phyloP scores from a whole-genome alignment of 2,797 vertebrate genomes.

The Rallus crepitans region DNA sequence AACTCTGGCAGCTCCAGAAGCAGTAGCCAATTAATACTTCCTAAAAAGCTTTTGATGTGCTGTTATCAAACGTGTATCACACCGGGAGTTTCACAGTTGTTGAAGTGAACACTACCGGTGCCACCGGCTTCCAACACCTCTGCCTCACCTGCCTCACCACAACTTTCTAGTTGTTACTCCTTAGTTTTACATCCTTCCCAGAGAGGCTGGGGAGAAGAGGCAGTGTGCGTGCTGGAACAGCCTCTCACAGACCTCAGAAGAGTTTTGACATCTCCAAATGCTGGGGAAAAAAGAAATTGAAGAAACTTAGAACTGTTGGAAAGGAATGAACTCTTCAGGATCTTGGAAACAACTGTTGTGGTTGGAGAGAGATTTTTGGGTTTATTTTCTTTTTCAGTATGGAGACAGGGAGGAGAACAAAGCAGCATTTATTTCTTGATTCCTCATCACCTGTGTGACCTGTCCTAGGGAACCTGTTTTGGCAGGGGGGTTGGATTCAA shows the following conservation, averaged over 20 bases:
- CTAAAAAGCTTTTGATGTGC: conserved; percentile 11
- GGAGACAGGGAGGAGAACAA: background rate
- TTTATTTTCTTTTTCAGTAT: background rate
- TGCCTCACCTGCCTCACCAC: conserved; percentile 50
- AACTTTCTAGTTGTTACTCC: background rate
- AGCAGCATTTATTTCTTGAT: conserved; percentile 12
- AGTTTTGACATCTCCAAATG: background rate
- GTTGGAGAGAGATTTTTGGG: background rate
- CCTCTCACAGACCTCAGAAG: rapidly evolving
- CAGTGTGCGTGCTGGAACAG: rapidly evolving
- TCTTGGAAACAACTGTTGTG: background rate
- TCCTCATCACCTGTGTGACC: background rate
- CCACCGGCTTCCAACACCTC: background rate
- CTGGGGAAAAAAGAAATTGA: background rate
- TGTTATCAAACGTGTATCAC: background rate
- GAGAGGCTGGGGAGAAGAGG: background rate
- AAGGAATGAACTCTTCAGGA: background rate
- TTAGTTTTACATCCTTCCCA: background rate
- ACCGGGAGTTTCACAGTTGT: conserved; percentile 13
- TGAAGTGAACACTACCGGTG: background rate
- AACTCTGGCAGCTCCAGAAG: background rate
- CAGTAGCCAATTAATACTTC: conserved; percentile 26
- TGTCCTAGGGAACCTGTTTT: no score
- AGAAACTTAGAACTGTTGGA: background rate
- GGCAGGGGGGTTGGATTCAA: no score